A percentile compares a stretch with the other conserved stretches of the same genome.
These are phyloP conservation scores for Fulica atra DNA, from an alignment of 2,113 vertebrate genomes.

Conservation along the genomic window DNA sequence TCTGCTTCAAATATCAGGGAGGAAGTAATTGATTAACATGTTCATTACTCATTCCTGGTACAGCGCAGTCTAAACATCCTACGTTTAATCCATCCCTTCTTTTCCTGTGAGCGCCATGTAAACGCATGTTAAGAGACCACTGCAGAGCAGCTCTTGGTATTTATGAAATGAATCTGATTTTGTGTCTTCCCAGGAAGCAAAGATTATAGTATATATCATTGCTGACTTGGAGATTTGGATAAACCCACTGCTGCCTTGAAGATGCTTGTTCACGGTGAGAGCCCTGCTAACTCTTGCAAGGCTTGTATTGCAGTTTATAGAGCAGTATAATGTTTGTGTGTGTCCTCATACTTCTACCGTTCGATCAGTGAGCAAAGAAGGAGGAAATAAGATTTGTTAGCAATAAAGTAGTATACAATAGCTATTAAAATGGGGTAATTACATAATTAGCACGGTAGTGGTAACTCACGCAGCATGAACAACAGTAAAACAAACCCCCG, in stretches of 20 bases:
- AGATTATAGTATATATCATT: not conserved
- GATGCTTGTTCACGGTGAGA: not conserved
- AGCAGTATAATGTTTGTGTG: conserved; percentile 22
- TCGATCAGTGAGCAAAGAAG: not conserved
- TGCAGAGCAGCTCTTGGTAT: not conserved
- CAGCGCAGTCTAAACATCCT: not conserved
- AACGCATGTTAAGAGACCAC: not conserved
- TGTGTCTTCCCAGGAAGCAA: not conserved
- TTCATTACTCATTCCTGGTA: conserved; percentile 23
- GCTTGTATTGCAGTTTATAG: not conserved
- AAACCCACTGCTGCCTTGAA: not conserved
- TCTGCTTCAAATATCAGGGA: not conserved
- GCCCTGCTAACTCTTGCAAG: not conserved
- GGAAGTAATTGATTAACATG: not conserved
- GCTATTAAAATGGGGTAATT: conserved; percentile 68
- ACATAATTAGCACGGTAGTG: conserved; percentile 62
- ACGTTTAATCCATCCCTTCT: not conserved
- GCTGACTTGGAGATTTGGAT: not conserved
- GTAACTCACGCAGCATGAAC: conserved; percentile 53
- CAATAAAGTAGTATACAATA: conserved; percentile 59
- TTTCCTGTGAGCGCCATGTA: rapidly evolving
- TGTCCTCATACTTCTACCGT: not conserved
- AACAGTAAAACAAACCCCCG: conserved; percentile 57
- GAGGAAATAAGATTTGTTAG: conserved; percentile 64
- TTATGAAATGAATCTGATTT: not conserved